phyloP scores from a whole-genome alignment of 2,113 vertebrate species.

The Pluvialis apricaria region DNA sequence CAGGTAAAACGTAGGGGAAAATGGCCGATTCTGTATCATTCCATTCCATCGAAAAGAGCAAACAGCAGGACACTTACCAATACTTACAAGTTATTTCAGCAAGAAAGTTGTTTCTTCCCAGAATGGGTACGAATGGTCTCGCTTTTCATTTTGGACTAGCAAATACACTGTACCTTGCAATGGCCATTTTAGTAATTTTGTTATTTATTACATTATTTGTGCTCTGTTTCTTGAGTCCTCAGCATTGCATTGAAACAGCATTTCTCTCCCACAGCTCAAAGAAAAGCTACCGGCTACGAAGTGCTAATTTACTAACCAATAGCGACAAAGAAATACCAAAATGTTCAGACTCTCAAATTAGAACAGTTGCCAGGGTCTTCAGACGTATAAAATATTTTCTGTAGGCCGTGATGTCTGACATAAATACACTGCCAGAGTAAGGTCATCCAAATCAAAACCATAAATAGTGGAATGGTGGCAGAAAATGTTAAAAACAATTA shows the following conservation, averaged over 20 bases:
- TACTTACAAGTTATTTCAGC: background rate
- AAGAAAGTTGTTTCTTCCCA: background rate
- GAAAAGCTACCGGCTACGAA: background rate
- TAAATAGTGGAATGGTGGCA: constrained; percentile 52
- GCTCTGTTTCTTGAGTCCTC: background rate
- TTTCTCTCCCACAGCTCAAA: background rate
- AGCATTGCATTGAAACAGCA: background rate
- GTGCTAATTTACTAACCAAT: background rate
- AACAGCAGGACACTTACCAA: background rate
- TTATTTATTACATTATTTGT: background rate
- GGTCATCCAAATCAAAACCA: constrained; percentile 56
- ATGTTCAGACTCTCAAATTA: background rate
- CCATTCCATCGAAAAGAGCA: background rate
- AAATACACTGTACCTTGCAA: background rate
- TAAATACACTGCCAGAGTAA: constrained; percentile 30
- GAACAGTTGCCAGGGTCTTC: constrained; percentile 28
- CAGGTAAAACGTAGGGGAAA: background rate
- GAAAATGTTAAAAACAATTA: constrained; percentile 51
- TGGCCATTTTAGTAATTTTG: background rate
- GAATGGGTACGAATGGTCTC: background rate
- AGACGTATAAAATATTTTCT: constrained; percentile 60
- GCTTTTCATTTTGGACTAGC: background rate
- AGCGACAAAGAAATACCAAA: background rate
- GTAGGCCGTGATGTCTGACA: constrained; percentile 46
- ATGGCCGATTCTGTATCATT: background rate